A percentile compares a stretch with the other conserved stretches of the same genome.
Conservation (phyloP, 2,888 invertebrate genomes). For the Scaptomyza caliginosa region DNA sequence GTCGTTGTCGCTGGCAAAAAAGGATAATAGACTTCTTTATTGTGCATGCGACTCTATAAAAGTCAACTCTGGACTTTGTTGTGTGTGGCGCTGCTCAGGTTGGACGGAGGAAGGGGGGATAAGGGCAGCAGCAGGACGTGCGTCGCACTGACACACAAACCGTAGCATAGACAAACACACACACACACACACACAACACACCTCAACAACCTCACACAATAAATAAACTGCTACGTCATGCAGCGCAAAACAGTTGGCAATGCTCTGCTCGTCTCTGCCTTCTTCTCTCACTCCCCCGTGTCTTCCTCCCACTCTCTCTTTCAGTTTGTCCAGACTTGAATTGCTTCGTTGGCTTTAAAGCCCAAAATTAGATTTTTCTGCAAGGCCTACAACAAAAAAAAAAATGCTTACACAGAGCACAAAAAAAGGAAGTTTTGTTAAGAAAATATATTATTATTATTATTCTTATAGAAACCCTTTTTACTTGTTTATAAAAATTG, state of each 20-base stretch:
- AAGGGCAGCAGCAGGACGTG: slow-evolving; percentile 16
- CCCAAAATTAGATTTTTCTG: slow-evolving; percentile 54
- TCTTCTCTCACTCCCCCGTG: not conserved
- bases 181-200: slow-evolving; percentile 41
- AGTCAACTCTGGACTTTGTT: slow-evolving; percentile 82
- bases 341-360: slow-evolving; percentile 29
- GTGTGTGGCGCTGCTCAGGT: slow-evolving; percentile 58
- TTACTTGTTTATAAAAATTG: no score
- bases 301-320: not conserved
- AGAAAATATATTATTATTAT: not conserved
- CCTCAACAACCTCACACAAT: slow-evolving; percentile 67
- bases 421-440: not conserved
- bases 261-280: slow-evolving; percentile 1
- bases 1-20: slow-evolving; percentile 67
- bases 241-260: slow-evolving; percentile 60
- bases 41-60: slow-evolving; percentile 83
- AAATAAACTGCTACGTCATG: slow-evolving; percentile 75
- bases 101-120: not conserved
- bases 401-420: not conserved
- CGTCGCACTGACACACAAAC: slow-evolving; percentile 47
- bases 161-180: slow-evolving; percentile 50
- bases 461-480: no score
- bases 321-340: not conserved
- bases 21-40: slow-evolving; percentile 83
- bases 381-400: slow-evolving; percentile 48